Evolutionary conservation across 64 coral and sea anemone genomes (phyloP), one percentile per base, ranked within the genome.

Genomic region (Pocillopora damicornis): DNA sequence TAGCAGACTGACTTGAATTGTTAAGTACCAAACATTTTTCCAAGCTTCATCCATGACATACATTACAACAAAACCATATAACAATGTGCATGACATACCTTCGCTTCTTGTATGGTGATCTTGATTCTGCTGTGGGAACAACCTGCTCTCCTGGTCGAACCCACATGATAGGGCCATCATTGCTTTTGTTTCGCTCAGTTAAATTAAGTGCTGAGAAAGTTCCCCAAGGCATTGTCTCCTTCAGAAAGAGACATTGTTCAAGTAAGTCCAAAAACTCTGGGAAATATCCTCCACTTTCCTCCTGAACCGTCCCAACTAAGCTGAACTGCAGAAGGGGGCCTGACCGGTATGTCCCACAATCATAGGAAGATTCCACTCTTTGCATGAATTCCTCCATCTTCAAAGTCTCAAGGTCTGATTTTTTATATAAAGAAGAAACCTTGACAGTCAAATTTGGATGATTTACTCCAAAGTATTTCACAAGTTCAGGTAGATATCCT

Each of bases 141-240:
- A 93, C 86, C 61, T 99, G 97, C 35, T 99, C 97, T 15, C 97
- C 97, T 60, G 97, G 97, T 22, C 97, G 84, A 23, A 99, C 97
- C 97, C 97, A 99, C 18, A 99, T 35, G 77, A 99, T 99, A 20
- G 97, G 97, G 23, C 97, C 97, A 91, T 99, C 97, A 84, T 99
- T 99, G 89, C 97, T 99, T 26, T 89, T 86, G 62, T 83, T 82
- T 30, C 90, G 83, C 18, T 99, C 86, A 76, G 78, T 88, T 71
- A 99, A 66, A 58, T 90, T 89, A 76, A 99, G 89, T 42, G 88
- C 77, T 35, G 97, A 99, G 16, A 93, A 89, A 74, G 58, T 92
- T 71, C 97, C 97, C 97, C 97, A 99, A 15, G 97, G 97, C 97
- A 95, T 99, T 76, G 93, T 95, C 76, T 95, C 93, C 56, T 89